Evolutionary conservation across 2,797 vertebrate species (phyloP), one percentile per base, ranked within the genome.

Genomic region (Chiloscyllium punctatum): DNA sequence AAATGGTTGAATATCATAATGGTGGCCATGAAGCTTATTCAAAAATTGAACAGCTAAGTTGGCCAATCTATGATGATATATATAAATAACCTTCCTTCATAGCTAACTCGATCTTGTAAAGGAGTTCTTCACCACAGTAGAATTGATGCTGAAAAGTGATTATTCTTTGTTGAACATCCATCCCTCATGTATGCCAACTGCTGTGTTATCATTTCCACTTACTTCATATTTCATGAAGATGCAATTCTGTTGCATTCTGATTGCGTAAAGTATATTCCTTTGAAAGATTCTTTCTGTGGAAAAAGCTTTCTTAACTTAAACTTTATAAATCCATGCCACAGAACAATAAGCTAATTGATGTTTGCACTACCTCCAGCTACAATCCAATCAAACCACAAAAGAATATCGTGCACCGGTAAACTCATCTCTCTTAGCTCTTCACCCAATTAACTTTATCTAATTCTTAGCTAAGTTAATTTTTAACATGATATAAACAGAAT

Each of bases 381-480:
- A 77, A 18, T 77, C 27, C 30, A 33, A 77, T 77, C 15, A 95
- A 95, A 51, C 71, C 48, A 74, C 71, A 51, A n/a, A 77, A 27
- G 48, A 95, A 16, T 51, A 51, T 30, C 74, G 37, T 72, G 42
- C 68, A 94, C 42, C 42, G 72, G 3, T 74, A 33, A 94, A 94
- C 92, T 72, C 92, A 33, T 74, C 92, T 71, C 48, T 72, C 72
- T 94, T 72, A 53, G 68, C 42, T 94, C 68, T 94, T 94, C 27
- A 74, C 42, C 92, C 48, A 94, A 94, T 94, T 94, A 94, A 72
- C 69, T 74, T 94, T 74, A 95, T 57, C 71, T 95, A 74, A 74
- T 74, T 94, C 62, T 68, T 92, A 18, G 62, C n/a, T n/a, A 90
- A 68, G 68, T 92, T 68, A 91, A 74, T 94, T 74, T 94, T 48